Percentiles rank a stretch among this genome's conserved stretches.
phyloP scores from a whole-genome alignment of 1,140 invertebrate species.

The Drosophila malerkotliana region DNA sequence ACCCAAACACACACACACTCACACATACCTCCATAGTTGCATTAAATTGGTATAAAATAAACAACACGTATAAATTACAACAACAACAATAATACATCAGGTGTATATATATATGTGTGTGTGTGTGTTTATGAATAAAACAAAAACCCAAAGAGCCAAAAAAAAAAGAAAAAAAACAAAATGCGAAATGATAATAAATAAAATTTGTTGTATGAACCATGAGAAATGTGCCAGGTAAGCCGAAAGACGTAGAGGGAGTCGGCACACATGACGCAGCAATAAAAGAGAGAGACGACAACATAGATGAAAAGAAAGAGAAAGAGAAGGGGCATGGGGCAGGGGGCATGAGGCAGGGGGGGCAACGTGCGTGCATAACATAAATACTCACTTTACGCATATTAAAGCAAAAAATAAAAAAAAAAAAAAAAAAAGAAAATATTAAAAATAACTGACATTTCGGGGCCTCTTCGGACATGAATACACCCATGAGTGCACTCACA shows the following conservation, averaged over 20 bases:
- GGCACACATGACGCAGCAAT: slow-evolving; percentile 28
- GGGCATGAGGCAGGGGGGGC: neutral
- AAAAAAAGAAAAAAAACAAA: slow-evolving; percentile 16
- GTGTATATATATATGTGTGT: neutral
- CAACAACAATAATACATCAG: slow-evolving; percentile 40
- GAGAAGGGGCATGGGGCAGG: neutral
- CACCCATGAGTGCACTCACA: slow-evolving; percentile 19
- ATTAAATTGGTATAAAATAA: slow-evolving; percentile 81
- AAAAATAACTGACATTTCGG: slow-evolving; percentile 48
- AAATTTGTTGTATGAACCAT: slow-evolving; percentile 41
- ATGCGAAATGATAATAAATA: slow-evolving; percentile 49
- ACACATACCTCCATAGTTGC: slow-evolving; percentile 51
- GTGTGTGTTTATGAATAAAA: slow-evolving; percentile 58
- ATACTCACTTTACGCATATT: slow-evolving; percentile 63
- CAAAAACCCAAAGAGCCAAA: slow-evolving; percentile 40
- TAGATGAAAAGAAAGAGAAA: slow-evolving; percentile 2
- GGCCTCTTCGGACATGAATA: slow-evolving; percentile 29
- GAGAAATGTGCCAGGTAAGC: slow-evolving; percentile 61
- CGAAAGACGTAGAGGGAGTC: slow-evolving; percentile 1
- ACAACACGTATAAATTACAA: slow-evolving; percentile 78
- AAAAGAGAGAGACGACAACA: slow-evolving; percentile 19
- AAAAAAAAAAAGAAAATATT: slow-evolving; percentile 30
- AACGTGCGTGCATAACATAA: slow-evolving; percentile 46
- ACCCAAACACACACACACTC: slow-evolving; percentile 9
- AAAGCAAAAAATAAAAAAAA: slow-evolving; percentile 12